Percentiles rank a stretch among this genome's conserved stretches.
phyloP scores from a whole-genome alignment of 2,797 vertebrate species.

The Telmatherina bonti region DNA sequence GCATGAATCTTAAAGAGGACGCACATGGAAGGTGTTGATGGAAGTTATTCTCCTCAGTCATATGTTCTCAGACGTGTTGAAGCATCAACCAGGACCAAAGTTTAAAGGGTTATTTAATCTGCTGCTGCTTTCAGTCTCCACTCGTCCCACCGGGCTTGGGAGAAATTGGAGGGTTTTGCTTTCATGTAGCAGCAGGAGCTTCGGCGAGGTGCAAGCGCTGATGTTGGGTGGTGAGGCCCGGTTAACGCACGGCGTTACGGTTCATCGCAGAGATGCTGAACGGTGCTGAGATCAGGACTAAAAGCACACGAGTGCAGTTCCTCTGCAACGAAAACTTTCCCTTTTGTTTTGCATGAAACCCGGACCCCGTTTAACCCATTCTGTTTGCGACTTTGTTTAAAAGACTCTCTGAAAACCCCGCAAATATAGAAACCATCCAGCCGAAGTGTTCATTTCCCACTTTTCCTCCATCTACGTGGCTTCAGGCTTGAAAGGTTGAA shows the following conservation, averaged over 20 bases:
- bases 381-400: not conserved
- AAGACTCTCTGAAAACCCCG: too few relatives aligned
- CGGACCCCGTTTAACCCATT: not conserved
- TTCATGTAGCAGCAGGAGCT: slow-evolving; percentile 15
- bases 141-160: slow-evolving; percentile 2
- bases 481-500: not conserved
- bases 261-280: not conserved
- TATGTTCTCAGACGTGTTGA: too few relatives aligned
- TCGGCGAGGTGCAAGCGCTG: slow-evolving; percentile 1
- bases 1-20: not conserved
- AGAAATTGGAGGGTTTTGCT: slow-evolving; percentile 12
- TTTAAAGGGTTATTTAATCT: too few relatives aligned
- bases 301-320: not conserved
- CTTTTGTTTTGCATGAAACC: too few relatives aligned
- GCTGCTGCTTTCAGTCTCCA: not conserved
- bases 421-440: too few relatives aligned
- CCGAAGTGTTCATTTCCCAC: not conserved
- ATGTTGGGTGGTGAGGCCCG: not conserved
- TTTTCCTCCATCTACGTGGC: not conserved
- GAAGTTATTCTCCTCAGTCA: too few relatives aligned
- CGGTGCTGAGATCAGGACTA: not conserved
- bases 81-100: too few relatives aligned
- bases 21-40: too few relatives aligned
- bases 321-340: too few relatives aligned
- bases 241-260: not conserved